A percentile compares a stretch with the other conserved stretches of the same genome.
Conservation (phyloP, 2,888 invertebrate genomes). For the Hecatera dysodea region DNA sequence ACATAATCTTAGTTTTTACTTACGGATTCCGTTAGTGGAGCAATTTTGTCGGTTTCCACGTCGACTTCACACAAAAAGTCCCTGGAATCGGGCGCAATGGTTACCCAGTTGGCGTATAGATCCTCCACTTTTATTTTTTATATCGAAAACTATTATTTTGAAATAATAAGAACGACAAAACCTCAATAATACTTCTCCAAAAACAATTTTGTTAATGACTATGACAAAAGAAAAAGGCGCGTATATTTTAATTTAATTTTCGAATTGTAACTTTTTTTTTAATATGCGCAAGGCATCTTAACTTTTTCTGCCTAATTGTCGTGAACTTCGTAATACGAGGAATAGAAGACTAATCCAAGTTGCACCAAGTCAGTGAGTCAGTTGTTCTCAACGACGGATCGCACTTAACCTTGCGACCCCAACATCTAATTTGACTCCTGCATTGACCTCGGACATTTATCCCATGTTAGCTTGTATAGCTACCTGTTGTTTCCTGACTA, state of each 20-base stretch:
- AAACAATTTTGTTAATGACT: neutral
- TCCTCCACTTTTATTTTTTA: slow-evolving; percentile 79
- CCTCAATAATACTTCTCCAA: neutral
- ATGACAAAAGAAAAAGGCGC: neutral
- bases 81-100: slow-evolving; percentile 76
- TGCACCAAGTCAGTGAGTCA: slow-evolving; percentile 67
- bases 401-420: slow-evolving; percentile 81
- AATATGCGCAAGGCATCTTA: neutral
- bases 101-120: slow-evolving; percentile 76
- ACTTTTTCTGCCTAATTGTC: slow-evolving; percentile 28
- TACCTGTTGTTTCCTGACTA: slow-evolving; percentile 46
- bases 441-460: slow-evolving; percentile 77
- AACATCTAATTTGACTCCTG: slow-evolving; percentile 81
- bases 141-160: slow-evolving; percentile 26
- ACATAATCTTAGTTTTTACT: slow-evolving; percentile 74
- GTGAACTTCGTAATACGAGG: slow-evolving; percentile 55
- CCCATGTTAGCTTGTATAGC: slow-evolving; percentile 36
- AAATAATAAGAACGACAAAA: slow-evolving; percentile 19
- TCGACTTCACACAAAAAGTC: slow-evolving; percentile 82
- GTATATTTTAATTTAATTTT: slow-evolving; percentile 26
- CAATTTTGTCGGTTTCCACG: slow-evolving; percentile 83
- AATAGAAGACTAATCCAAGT: slow-evolving; percentile 63
- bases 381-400: slow-evolving; percentile 63
- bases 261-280: slow-evolving; percentile 11
- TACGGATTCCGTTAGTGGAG: slow-evolving; percentile 85